Percentiles rank a stretch among this genome's conserved stretches.
These are phyloP conservation scores for Nasonia longicornis DNA, from an alignment of 1,140 invertebrate species.

Conservation along the genomic window DNA sequence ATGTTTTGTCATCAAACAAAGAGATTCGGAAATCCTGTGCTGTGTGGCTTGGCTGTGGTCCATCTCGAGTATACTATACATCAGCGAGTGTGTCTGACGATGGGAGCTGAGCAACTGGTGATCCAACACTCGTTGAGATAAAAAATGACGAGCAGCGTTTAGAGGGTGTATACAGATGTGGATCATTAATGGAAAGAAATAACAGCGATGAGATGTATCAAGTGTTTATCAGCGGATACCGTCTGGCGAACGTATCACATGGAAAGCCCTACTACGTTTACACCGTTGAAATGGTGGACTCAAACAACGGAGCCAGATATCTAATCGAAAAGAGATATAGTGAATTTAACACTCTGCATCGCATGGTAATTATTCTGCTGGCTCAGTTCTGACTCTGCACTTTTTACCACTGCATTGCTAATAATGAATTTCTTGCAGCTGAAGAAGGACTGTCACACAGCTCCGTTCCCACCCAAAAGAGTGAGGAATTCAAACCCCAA, in stretches of 20 bases:
- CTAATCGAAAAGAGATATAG: constrained; percentile 73
- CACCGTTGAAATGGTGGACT: constrained; percentile 68
- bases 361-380: constrained; percentile 66
- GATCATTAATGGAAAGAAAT: constrained; percentile 29
- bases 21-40: background rate
- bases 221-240: constrained; percentile 66
- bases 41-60: too few relatives aligned
- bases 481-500: constrained; percentile 74
- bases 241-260: constrained; percentile 63
- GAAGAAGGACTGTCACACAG: constrained; percentile 62
- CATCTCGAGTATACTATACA: too few relatives aligned
- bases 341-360: constrained; percentile 74
- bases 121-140: background rate
- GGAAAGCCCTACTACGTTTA: constrained; percentile 73
- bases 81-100: background rate
- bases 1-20: constrained; percentile 21
- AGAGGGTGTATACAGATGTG: background rate
- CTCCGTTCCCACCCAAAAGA: constrained; percentile 75
- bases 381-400: background rate
- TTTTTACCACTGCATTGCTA: constrained; percentile 22
- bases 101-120: background rate
- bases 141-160: background rate
- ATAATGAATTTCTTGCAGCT: constrained; percentile 54
- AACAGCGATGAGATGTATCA: constrained; percentile 64
- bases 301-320: constrained; percentile 63